Percentiles rank a stretch among this genome's conserved stretches.
phyloP scores from a whole-genome alignment of 2,888 invertebrate genomes.

The Apodemia hepburni region DNA sequence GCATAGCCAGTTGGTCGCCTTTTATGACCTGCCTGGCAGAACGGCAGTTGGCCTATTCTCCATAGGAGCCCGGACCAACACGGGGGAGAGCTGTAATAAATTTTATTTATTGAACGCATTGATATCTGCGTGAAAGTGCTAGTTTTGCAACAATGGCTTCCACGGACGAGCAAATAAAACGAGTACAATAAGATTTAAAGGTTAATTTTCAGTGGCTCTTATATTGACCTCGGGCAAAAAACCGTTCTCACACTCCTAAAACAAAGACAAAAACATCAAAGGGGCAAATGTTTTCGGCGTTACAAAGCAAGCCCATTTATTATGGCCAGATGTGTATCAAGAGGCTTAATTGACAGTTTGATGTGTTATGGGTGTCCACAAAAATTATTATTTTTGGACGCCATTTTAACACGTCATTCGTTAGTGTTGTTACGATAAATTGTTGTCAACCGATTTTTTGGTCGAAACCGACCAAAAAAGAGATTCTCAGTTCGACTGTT shows the following conservation, averaged over 20 bases:
- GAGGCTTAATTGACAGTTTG: slow-evolving; percentile 15
- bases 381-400: slow-evolving; percentile 3
- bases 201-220: neutral
- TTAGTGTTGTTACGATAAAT: neutral
- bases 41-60: too few relatives aligned
- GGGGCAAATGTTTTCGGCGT: slow-evolving; percentile 14
- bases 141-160: neutral
- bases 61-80: too few relatives aligned
- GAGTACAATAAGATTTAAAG: neutral
- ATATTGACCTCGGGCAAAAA: slow-evolving; percentile 11
- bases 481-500: too few relatives aligned
- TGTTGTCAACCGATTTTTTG: neutral
- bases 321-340: slow-evolving; percentile 11
- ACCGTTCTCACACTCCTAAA: slow-evolving; percentile 11
- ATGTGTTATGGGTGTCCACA: slow-evolving; percentile 9
- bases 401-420: neutral
- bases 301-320: slow-evolving; percentile 12
- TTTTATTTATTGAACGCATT: too few relatives aligned
- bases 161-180: neutral
- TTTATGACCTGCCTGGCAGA: too few relatives aligned
- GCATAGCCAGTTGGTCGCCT: too few relatives aligned
- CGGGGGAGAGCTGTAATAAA: too few relatives aligned
- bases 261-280: slow-evolving; percentile 16
- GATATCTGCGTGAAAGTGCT: too few relatives aligned
- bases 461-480: too few relatives aligned